Percentiles rank a stretch among this genome's conserved stretches.
Evolutionary conservation across 1,140 invertebrate genomes (phyloP).

Genomic region (Aculops lycopersici): DNA sequence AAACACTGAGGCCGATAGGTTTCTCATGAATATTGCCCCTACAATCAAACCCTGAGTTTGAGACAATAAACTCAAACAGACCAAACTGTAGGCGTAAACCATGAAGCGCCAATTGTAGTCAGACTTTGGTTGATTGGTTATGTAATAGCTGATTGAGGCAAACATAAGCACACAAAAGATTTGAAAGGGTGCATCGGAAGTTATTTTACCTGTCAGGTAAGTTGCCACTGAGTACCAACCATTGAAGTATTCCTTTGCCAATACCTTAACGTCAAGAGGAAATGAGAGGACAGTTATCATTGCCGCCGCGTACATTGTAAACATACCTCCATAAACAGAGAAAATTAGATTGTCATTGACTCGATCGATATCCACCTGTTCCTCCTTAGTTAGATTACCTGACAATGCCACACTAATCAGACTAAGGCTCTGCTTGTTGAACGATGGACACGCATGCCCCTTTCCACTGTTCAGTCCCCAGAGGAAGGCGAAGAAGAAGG

Average conservation of each 20-base stretch:
- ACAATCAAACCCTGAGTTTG: constrained; percentile 3
- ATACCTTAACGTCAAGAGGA: constrained; percentile 6
- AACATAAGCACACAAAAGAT: constrained; percentile 59
- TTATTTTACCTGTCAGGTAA: constrained; percentile 4
- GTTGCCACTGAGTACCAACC: constrained; percentile 5
- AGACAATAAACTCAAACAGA: neutral
- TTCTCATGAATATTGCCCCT: constrained; percentile 1
- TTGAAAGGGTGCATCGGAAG: constrained; percentile 28
- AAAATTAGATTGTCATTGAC: constrained; percentile 6
- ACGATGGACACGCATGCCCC: constrained; percentile 5
- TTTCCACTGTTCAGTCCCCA: constrained; percentile 6
- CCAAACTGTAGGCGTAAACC: neutral
- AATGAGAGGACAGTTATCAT: constrained; percentile 7
- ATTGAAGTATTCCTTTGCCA: constrained; percentile 8
- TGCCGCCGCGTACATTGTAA: constrained; percentile 3
- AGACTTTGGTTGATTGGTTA: constrained; percentile 60
- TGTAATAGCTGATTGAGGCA: constrained; percentile 67
- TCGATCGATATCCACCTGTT: constrained; percentile 2
- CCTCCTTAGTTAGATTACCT: neutral
- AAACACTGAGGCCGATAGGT: constrained; percentile 3
- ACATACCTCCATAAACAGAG: constrained; percentile 6
- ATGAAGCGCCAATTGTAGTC: neutral
- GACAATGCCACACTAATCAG: neutral
- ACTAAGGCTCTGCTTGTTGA: neutral
- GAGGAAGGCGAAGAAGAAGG: constrained; percentile 8